phyloP scores from a whole-genome alignment of 2,797 vertebrate genomes.

The Melanotaenia maccullochi region DNA sequence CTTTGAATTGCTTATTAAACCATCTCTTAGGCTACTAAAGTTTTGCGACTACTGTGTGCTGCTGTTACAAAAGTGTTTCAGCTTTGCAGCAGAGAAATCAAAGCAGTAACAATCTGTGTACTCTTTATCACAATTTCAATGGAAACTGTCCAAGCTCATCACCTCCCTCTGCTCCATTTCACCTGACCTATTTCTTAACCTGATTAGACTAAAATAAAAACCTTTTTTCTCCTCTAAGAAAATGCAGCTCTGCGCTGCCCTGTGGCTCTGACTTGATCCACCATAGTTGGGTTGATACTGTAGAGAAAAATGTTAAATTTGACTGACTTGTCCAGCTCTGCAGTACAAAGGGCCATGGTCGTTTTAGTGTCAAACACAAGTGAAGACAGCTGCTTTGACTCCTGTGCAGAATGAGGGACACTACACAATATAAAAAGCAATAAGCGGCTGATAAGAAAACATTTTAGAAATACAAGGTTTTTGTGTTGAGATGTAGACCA shows the following conservation, averaged over 20 bases:
- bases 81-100: background rate
- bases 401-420: background rate
- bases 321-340: slow-evolving; percentile 1
- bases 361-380: background rate
- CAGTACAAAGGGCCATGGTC: background rate
- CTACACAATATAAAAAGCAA: background rate
- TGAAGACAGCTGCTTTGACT: background rate
- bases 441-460: background rate
- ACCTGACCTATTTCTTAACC: slow-evolving; percentile 66
- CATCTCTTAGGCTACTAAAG: background rate
- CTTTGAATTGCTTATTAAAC: background rate
- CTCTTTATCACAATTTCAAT: slow-evolving; percentile 7
- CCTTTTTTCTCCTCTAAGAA: slow-evolving; percentile 13
- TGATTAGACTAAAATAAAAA: slow-evolving; percentile 61
- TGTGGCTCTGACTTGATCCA: background rate
- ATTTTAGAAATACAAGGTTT: background rate
- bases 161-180: slow-evolving; percentile 41
- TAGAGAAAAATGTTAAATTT: slow-evolving; percentile 2
- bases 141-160: slow-evolving; percentile 18
- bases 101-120: background rate
- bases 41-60: background rate
- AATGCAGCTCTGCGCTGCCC: slow-evolving; percentile 5
- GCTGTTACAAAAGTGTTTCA: too few species aligned
- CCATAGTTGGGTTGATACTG: background rate
- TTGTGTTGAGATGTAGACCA: background rate